phyloP scores from a whole-genome alignment of 2,888 invertebrate species.

The Ferrisia virgata region DNA sequence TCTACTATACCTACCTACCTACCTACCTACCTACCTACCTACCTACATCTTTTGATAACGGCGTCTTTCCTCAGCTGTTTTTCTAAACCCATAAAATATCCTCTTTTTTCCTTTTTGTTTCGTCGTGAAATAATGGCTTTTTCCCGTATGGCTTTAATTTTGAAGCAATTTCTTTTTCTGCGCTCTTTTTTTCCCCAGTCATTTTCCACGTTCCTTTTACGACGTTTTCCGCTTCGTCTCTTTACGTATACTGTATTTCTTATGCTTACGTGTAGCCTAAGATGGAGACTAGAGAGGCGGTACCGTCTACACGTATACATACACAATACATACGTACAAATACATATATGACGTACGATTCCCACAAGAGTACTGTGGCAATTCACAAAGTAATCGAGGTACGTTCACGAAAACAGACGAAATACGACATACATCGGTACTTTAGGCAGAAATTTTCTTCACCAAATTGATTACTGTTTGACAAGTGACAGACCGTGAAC shows the following conservation, averaged over 20 bases:
- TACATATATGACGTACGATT: background rate
- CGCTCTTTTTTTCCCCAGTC: background rate
- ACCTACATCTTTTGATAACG: constrained; percentile 8
- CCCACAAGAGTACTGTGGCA: background rate
- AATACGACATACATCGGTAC: background rate
- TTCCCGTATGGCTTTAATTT: constrained; percentile 41
- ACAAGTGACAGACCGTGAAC: background rate
- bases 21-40: no score
- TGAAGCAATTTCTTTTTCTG: constrained; percentile 36
- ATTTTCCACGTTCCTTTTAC: constrained; percentile 9
- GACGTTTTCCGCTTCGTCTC: constrained; percentile 15
- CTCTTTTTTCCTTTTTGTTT: constrained; percentile 1
- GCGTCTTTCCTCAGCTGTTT: background rate
- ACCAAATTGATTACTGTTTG: constrained; percentile 7
- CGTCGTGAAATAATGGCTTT: constrained; percentile 37
- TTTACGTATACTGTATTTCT: no score
- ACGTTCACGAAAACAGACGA: background rate
- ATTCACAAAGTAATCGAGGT: constrained; percentile 17
- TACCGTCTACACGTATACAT: no score
- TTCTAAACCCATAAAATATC: constrained; percentile 21
- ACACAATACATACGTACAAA: no score
- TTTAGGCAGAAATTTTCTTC: background rate
- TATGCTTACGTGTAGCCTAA: no score
- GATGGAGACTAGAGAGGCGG: no score
- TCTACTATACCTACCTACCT: no score